Base-by-base conservation (phyloP, 2,797 vertebrate species). In the Schizopygopsis malacanthus region DNA sequence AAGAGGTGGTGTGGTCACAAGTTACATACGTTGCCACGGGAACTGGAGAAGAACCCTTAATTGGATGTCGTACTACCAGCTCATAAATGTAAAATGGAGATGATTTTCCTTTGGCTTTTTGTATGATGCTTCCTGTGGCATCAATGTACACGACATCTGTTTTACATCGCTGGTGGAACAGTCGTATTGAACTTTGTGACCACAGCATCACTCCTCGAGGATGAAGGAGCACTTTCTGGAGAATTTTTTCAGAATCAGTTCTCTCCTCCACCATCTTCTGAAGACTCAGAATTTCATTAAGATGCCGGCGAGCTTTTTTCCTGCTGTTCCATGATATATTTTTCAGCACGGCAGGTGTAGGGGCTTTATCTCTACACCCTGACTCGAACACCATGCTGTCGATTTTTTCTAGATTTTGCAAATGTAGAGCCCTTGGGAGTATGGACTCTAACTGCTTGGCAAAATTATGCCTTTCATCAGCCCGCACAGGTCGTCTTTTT, bases 111-210 rank as follows among this genome's bases (percentile, higher is more conserved):
- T n/a, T 71, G 41, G 16, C 39, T 43, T 71, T 71, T 71, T 71
- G 20, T 50, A 50, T 50, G 47, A 50, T 50, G 69, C 39, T n/a
- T 45, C 69, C 41, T n/a, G 69, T 45, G 69, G 41, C 69, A 71
- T 71, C 69, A 22, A n/a, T n/a, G 69, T 45, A 71, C 37, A 71
- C 69, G 43, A 71, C 4, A 43, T 71, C 69, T 71, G 69, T 71
- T 71, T 71, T 71, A 71, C 69, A 71, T n/a, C 69, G 10, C 69
- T 45, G 39, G 39, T 71, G 69, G 39, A 71, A 71, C 39, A 71
- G 69, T 71, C 39, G 4, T 22, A 71, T 71, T n/a, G 39, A 71
- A 6, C 39, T 71, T 10, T 71, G 69, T 13, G 39, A 43, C 69
- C 69, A 71, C 37, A 71, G 39, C 69, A 71, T 71, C 69, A 43